Evolutionary conservation across 1,140 invertebrate species (phyloP), one percentile per base, ranked within the genome.

Genomic region (Pseudomyrmex dendroicus): DNA sequence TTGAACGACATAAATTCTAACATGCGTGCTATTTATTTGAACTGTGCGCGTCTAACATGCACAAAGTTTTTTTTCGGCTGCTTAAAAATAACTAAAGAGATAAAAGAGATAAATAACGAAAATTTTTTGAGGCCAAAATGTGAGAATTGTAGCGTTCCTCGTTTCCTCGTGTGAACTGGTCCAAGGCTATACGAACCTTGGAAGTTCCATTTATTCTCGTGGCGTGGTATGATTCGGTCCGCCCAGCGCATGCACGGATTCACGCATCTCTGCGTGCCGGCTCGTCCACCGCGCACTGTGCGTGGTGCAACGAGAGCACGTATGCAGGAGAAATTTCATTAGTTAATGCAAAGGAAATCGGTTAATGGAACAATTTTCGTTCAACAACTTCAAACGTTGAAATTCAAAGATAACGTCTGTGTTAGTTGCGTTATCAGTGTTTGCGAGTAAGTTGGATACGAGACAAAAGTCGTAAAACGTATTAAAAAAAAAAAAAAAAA

Each of bases 241-340:
- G 92, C 92, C 93, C 93, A 94, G 85, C 92, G 92, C 93, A 93
- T 92, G 82, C 93, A 93, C 25, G 92, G 91, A 85, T 93, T 92
- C 52, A 86, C 85, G 68, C 87, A 88, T 89, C 91, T 90, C 84
- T 92, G 89, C 61, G 68, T 77, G 74, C 89, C 88, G 50, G 89
- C 87, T 17, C 92, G 91, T 88, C 93, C 92, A 82, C 90, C 89
- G 63, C 91, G 90, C 84, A 92, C 92, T 93, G 56, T 76, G 74
- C 63, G 57, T 64, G 44, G 22, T 25, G 54, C 56, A 63, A 62
- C 77, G 25, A 54, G 2, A 48, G 15, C 7, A 20, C 20, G 57
- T 46, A 78, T 25, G 76, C 44, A 46, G 20, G 10, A 78, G 22
- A 80, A 50, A 80, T 59, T 59, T 80, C 7, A 46, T 80, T 80